Evolutionary conservation across 2,113 vertebrate genomes (phyloP), one percentile per base, ranked within the genome.

Genomic region (Xiphophorus maculatus): DNA sequence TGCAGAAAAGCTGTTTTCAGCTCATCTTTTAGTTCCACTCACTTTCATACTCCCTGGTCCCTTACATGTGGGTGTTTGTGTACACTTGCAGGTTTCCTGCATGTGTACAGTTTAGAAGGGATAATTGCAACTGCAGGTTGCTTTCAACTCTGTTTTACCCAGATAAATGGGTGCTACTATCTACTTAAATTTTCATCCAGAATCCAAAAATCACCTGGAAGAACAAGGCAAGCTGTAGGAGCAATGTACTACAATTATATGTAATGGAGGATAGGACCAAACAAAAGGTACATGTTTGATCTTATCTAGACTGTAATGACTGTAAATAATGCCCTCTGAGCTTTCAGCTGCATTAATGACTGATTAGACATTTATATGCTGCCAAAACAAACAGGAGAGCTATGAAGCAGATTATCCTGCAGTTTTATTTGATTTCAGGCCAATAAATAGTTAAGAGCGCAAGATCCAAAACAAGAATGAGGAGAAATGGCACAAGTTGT

Each of bases 161-260:
- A 63, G n/a, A 17, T 58, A 22, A 13, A 62, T 8, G 29, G 66
- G 64, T 66, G 71, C 77, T 70, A 27, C 30, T 66, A 33, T 51
- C 27, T 63, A 73, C 48, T 85, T 75, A 48, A 63, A 28, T 25
- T 81, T 71, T 82, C 70, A 84, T 69, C 60, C 42, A 48, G 29
- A 6, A 61, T 13, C 64, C 71, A 48, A 74, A 37, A 7, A 25
- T 28, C 22, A 40, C 27, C 40, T 22, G 29, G 66, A 35, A 83
- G 74, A 83, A 79, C 67, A 61, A 19, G 48, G 76, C 63, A 81
- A 35, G 80, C 74, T 27, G 32, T 67, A 79, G 78, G 48, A 63
- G 66, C 63, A 84, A 87, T 83, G 85, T 84, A 71, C 51, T 67
- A 70, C 81, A 86, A 79, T 89, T 89, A 78, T 51, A 61, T 84